Conservation (phyloP, 2,888 invertebrate species). For the Patella pellucida region DNA sequence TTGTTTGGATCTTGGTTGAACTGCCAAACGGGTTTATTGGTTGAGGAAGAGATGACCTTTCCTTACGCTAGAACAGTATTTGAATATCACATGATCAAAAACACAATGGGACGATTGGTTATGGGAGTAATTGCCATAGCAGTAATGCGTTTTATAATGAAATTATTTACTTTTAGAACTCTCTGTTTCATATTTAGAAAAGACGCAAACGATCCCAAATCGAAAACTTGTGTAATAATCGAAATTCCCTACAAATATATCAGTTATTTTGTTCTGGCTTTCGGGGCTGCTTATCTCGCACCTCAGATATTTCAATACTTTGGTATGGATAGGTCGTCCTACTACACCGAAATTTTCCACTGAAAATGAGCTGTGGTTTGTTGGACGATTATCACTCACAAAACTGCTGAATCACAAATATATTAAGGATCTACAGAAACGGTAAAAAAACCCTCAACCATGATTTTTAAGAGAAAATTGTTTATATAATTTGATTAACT, state of each 20-base stretch:
- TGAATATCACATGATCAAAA: constrained; percentile 73
- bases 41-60: constrained; percentile 72
- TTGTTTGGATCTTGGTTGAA: constrained; percentile 87
- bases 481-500: no score
- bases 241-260: constrained; percentile 88
- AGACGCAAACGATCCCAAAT: constrained; percentile 77
- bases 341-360: constrained; percentile 85
- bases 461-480: no score
- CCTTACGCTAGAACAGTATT: constrained; percentile 87
- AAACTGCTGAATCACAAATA: no score
- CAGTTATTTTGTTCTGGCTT: constrained; percentile 84
- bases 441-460: no score
- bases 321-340: constrained; percentile 84
- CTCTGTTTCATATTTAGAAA: constrained; percentile 80
- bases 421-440: no score
- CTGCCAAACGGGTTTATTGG: constrained; percentile 82
- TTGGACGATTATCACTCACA: no score
- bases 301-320: constrained; percentile 84
- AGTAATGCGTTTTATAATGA: constrained; percentile 77
- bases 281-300: constrained; percentile 82
- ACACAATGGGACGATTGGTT: constrained; percentile 74
- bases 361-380: no score
- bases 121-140: constrained; percentile 84
- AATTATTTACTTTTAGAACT: constrained; percentile 79
- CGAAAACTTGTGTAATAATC: constrained; percentile 75